phyloP scores from a whole-genome alignment of 2,797 vertebrate genomes.

The Simalia tracyae region DNA sequence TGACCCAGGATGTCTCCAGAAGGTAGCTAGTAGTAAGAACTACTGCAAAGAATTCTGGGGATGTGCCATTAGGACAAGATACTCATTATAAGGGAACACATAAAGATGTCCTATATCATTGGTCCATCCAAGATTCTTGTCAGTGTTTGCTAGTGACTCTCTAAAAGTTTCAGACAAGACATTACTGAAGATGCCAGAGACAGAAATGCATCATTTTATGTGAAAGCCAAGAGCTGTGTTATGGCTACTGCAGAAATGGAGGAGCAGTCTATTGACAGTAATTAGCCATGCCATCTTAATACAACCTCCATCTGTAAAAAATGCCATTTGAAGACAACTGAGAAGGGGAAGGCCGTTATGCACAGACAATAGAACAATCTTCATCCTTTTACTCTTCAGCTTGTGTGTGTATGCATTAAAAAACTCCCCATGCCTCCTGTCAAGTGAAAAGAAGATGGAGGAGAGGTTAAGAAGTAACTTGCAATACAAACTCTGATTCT shows the following conservation, averaged over 20 bases:
- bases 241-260: background rate
- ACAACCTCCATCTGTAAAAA: background rate
- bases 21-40: background rate
- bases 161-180: background rate
- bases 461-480: background rate
- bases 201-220: background rate
- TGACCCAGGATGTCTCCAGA: background rate
- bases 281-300: background rate
- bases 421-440: background rate
- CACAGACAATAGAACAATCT: background rate
- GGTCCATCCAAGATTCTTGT: background rate
- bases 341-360: background rate
- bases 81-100: background rate
- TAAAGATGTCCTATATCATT: background rate
- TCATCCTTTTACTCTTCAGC: background rate
- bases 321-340: background rate
- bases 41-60: background rate
- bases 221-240: background rate
- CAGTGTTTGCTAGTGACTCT: background rate
- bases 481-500: background rate
- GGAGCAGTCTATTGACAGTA: background rate
- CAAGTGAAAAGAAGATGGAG: background rate
- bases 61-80: background rate
- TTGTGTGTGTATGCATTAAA: background rate
- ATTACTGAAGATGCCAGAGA: background rate